These are phyloP conservation scores for Caenorhabditis drosophilae DNA, from an alignment of 2,888 invertebrate species.

Conservation along the genomic window DNA sequence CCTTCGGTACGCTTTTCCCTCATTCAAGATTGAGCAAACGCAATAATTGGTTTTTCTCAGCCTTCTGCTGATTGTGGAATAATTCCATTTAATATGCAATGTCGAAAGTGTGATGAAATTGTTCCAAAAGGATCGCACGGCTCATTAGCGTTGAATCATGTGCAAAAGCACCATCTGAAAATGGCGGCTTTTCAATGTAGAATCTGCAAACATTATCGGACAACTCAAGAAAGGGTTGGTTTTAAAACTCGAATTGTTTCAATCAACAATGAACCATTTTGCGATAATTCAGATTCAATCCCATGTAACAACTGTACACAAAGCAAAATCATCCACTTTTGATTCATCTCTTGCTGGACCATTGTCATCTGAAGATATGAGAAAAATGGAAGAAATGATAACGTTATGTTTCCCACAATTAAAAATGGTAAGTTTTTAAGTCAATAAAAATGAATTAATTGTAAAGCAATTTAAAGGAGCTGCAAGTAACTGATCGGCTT, in stretches of 20 bases:
- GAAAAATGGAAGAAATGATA: constrained; percentile 51
- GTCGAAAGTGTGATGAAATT: constrained; percentile 43
- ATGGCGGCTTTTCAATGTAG: constrained; percentile 51
- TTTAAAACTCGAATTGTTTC: background rate
- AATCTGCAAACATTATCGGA: constrained; percentile 49
- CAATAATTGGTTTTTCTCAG: constrained; percentile 5
- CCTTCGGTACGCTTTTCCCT: constrained; percentile 5
- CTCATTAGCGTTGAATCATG: constrained; percentile 39
- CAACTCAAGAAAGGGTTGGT: constrained; percentile 45
- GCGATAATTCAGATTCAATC: constrained; percentile 43
- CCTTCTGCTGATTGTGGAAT: constrained; percentile 32
- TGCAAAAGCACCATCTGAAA: constrained; percentile 47
- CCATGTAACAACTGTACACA: constrained; percentile 50
- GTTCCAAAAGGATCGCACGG: constrained; percentile 45
- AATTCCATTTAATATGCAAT: constrained; percentile 40
- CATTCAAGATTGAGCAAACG: background rate
- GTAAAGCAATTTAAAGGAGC: constrained; percentile 35
- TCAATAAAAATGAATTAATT: too few species aligned
- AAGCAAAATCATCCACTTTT: constrained; percentile 43
- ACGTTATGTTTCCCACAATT: constrained; percentile 40
- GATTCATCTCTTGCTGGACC: constrained; percentile 43
- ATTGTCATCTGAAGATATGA: constrained; percentile 40
- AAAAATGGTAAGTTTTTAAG: constrained; percentile 28
- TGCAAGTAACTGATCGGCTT: constrained; percentile 45
- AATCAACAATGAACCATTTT: background rate